These are phyloP conservation scores for Wasmannia auropunctata DNA, from an alignment of 1,140 invertebrate species.

Conservation along the genomic window DNA sequence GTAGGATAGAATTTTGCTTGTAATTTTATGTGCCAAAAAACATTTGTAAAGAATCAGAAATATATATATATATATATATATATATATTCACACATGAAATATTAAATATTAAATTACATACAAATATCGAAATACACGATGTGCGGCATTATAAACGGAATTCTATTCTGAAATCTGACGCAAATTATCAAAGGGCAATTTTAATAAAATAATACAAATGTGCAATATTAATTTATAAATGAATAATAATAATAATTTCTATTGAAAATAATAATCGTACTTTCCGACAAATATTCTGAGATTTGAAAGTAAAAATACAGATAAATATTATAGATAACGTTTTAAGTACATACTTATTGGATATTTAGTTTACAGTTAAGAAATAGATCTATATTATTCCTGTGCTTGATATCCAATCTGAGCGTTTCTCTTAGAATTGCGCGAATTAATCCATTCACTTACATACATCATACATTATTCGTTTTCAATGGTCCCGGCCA, in stretches of 20 bases:
- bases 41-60: not conserved
- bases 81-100: not conserved
- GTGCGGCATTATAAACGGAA: not conserved
- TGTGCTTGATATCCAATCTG: not conserved
- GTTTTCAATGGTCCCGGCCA: not conserved
- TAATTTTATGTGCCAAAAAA: not conserved
- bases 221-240: not conserved
- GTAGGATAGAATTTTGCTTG: not conserved
- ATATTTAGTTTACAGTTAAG: not conserved
- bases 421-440: not conserved
- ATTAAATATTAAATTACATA: not conserved
- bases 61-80: not conserved
- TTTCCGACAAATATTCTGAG: not conserved
- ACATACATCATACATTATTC: not conserved
- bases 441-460: not conserved
- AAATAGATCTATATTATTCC: not conserved
- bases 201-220: not conserved
- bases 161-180: not conserved
- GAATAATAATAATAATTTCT: not conserved
- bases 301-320: not conserved
- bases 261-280: not conserved
- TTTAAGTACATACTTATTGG: not conserved
- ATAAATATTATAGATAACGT: not conserved
- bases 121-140: not conserved
- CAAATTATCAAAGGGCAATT: not conserved